Conservation (phyloP, 2,113 vertebrate species). For the Phrynosoma blainvillii region DNA sequence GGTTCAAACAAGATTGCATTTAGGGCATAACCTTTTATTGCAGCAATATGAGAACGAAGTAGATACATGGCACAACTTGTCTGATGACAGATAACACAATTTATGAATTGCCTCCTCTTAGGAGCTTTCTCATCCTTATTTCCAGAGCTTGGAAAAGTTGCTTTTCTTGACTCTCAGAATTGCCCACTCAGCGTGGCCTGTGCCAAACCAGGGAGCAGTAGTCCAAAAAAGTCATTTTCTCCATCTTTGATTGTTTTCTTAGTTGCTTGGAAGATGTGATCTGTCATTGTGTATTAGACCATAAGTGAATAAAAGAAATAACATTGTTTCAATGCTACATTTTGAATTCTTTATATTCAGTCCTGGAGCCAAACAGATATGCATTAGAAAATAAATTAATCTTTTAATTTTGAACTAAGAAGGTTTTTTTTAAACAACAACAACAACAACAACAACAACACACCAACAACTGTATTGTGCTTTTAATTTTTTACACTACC, state of each 20-base stretch:
- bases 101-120: slow-evolving; percentile 8
- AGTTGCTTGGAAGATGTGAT: background rate
- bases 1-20: background rate
- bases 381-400: background rate
- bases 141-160: too few relatives aligned
- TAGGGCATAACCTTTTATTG: slow-evolving; percentile 4
- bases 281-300: background rate
- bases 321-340: background rate
- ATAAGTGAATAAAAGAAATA: background rate
- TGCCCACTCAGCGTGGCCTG: too few relatives aligned
- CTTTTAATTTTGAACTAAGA: too few relatives aligned
- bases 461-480: too few relatives aligned
- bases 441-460: too few relatives aligned
- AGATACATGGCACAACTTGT: background rate
- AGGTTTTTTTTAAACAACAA: too few relatives aligned
- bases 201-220: too few relatives aligned
- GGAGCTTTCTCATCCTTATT: background rate
- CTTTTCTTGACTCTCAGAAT: too few relatives aligned
- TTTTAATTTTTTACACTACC: too few relatives aligned
- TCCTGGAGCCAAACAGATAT: background rate
- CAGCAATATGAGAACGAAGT: background rate
- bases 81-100: background rate
- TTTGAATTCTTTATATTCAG: too few relatives aligned
- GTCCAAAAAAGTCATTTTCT: background rate
- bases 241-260: background rate